A percentile compares a stretch with the other conserved stretches of the same genome.
Evolutionary conservation across 92 coral and sea anemone species (phyloP).

Genomic region (Actinostola sp.): DNA sequence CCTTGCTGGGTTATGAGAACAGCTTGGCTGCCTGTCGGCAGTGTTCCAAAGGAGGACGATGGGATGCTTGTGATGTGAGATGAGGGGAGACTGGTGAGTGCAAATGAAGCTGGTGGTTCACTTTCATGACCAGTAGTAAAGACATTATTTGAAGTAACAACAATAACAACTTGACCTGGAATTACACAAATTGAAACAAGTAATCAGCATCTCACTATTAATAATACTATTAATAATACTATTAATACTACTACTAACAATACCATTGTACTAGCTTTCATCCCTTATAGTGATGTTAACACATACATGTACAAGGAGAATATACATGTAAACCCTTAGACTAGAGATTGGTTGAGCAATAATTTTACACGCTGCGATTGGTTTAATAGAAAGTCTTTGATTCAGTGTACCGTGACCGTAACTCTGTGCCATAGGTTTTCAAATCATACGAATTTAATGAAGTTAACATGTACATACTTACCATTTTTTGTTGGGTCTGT

Average conservation of each 20-base stretch:
- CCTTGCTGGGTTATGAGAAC: constrained; percentile 72
- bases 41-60: constrained; percentile 63
- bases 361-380: no score
- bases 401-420: no score
- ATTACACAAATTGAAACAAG: not conserved
- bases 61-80: constrained; percentile 80
- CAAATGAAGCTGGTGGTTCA: constrained; percentile 76
- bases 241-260: no score
- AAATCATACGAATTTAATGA: not conserved
- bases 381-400: no score
- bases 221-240: no score
- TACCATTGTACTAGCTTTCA: no score
- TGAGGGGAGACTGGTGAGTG: constrained; percentile 71
- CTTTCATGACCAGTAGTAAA: constrained; percentile 68
- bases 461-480: no score
- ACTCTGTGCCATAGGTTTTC: not conserved
- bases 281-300: no score
- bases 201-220: not conserved
- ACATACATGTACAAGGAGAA: no score
- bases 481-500: constrained; percentile 31
- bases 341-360: no score
- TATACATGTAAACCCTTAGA: no score
- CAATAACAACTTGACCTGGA: constrained; percentile 88
- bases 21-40: constrained; percentile 66
- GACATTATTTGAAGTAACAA: constrained; percentile 84